Conservation (phyloP, 2,113 vertebrate species). For the Oreochromis tanganicae region DNA sequence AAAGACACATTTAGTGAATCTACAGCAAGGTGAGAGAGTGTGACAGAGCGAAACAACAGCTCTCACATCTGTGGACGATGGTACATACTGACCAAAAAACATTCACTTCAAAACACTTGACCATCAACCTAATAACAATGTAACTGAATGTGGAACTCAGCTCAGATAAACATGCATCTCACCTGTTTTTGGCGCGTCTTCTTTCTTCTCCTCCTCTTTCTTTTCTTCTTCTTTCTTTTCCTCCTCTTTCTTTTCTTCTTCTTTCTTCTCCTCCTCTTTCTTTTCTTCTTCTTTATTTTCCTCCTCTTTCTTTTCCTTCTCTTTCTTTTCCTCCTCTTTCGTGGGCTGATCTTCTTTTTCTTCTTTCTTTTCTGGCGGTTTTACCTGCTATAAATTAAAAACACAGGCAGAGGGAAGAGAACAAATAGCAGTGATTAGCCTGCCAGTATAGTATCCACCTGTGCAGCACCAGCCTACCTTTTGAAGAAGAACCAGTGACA, state of each 20-base stretch:
- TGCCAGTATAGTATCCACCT: background rate
- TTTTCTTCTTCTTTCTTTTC: background rate
- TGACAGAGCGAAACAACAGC: background rate
- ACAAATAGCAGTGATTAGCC: background rate
- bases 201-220: slow-evolving; percentile 27
- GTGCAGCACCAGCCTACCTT: background rate
- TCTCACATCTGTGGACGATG: background rate
- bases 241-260: slow-evolving; percentile 1
- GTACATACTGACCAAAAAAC: background rate
- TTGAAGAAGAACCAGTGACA: background rate
- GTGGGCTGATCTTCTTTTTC: background rate
- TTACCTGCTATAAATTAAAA: slow-evolving; percentile 43
- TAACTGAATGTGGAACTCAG: background rate
- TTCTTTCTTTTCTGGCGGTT: slow-evolving; percentile 30
- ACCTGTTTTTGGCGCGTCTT: slow-evolving; percentile 42
- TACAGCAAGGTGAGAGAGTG: background rate
- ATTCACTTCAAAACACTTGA: background rate
- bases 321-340: slow-evolving; percentile 28
- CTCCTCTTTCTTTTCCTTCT: background rate
- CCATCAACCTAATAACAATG: background rate
- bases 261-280: background rate
- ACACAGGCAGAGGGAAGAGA: background rate
- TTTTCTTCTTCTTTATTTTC: background rate
- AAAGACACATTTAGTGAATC: background rate
- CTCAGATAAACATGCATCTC: background rate